Evolutionary conservation across 1,140 invertebrate species (phyloP).

Genomic region (Linepithema humile): DNA sequence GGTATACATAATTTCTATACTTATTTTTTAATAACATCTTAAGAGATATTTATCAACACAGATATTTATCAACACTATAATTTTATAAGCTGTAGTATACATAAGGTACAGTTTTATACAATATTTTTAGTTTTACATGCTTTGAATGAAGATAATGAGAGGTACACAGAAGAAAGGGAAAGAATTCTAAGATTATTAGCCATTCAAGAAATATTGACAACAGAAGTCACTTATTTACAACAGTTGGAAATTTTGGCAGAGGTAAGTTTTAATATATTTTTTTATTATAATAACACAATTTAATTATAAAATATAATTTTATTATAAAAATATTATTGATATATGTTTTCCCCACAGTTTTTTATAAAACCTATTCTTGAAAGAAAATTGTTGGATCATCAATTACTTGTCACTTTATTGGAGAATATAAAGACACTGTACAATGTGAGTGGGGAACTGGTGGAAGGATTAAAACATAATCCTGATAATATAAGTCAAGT

Average conservation of each 20-base stretch:
- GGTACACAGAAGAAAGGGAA: conserved; percentile 81
- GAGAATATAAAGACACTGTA: conserved; percentile 90
- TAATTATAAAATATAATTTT: conserved; percentile 15
- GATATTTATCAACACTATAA: conserved; percentile 1
- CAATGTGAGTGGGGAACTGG: conserved; percentile 88
- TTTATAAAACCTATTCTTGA: conserved; percentile 88
- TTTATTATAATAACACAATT: neutral
- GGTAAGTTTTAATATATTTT: conserved; percentile 76
- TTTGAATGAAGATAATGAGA: conserved; percentile 83
- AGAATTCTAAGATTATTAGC: conserved; percentile 84
- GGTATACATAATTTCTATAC: conserved; percentile 76
- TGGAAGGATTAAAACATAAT: conserved; percentile 87
- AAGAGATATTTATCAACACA: neutral
- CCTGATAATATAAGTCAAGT: conserved; percentile 87
- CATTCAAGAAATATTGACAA: conserved; percentile 89
- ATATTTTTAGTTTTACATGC: conserved; percentile 82
- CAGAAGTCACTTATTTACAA: conserved; percentile 89
- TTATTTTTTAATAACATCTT: conserved; percentile 30
- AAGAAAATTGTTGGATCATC: conserved; percentile 86
- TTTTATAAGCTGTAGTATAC: too few species aligned
- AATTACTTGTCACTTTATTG: conserved; percentile 87
- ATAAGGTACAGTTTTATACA: too few species aligned
- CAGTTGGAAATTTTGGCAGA: conserved; percentile 89
- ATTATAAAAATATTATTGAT: neutral
- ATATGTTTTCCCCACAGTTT: conserved; percentile 81